Evolutionary conservation across 1,140 invertebrate species (phyloP).

Genomic region (Apis cerana): DNA sequence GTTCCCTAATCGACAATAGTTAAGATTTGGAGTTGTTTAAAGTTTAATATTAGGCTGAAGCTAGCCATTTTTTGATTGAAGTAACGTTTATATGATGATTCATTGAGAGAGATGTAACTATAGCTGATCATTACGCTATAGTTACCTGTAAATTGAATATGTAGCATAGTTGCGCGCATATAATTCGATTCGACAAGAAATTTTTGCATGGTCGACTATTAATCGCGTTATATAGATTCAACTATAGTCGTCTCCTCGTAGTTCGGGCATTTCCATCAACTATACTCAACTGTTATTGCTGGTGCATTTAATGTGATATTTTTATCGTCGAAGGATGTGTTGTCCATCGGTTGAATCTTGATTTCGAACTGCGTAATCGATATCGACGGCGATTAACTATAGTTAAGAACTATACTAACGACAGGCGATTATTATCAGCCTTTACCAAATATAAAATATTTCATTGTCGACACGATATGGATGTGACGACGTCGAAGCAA

Average conservation of each 20-base stretch:
- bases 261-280: neutral
- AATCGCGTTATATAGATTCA: neutral
- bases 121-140: neutral
- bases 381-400: neutral
- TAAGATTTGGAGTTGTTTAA: neutral
- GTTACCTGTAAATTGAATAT: neutral
- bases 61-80: neutral
- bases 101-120: neutral
- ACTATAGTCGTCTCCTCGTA: neutral
- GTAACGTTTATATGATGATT: neutral
- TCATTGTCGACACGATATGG: neutral
- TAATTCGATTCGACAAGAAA: neutral
- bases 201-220: neutral
- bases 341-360: neutral
- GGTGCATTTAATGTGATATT: neutral
- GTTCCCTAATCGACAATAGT: conserved; percentile 7
- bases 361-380: neutral
- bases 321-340: neutral
- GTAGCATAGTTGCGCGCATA: neutral
- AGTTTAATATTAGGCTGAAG: neutral
- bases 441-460: neutral
- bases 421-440: neutral
- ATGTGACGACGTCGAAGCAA: neutral
- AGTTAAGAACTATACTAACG: neutral
- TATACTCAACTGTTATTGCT: neutral